These are phyloP conservation scores for Adelosebastes latens DNA, from an alignment of 2,797 vertebrate genomes.

Conservation along the genomic window DNA sequence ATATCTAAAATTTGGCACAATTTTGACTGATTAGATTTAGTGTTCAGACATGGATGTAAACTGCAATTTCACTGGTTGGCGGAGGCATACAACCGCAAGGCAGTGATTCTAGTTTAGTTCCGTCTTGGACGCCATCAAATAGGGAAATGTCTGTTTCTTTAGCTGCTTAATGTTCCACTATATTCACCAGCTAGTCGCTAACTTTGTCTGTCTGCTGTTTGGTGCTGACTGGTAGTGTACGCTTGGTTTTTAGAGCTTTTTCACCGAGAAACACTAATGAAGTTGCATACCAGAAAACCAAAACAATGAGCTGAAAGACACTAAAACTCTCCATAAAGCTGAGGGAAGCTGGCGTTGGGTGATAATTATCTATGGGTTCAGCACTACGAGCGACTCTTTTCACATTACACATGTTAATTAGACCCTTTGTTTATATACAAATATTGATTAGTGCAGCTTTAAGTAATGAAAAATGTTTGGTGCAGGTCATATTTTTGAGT, in stretches of 20 bases:
- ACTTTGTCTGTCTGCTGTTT: background rate
- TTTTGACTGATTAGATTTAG: too few relatives aligned
- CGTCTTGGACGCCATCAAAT: background rate
- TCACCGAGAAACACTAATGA: background rate
- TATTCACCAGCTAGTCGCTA: background rate
- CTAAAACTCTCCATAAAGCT: background rate
- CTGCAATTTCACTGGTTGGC: too few relatives aligned
- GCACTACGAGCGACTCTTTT: background rate
- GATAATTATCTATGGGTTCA: background rate
- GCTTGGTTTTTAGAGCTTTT: background rate
- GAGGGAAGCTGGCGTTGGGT: background rate
- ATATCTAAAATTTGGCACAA: too few relatives aligned
- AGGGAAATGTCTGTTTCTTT: background rate
- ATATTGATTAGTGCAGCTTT: background rate
- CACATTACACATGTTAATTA: background rate
- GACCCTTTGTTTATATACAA: background rate
- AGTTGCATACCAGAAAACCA: background rate
- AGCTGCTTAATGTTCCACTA: background rate
- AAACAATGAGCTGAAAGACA: background rate
- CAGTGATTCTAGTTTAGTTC: background rate
- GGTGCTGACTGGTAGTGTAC: too few relatives aligned
- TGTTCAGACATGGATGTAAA: too few relatives aligned
- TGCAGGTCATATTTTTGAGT: background rate
- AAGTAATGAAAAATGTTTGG: background rate
- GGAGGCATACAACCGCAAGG: too few relatives aligned